These are phyloP conservation scores for Plectrocnemia conspersa DNA, from an alignment of 1,140 invertebrate genomes.

Conservation along the genomic window DNA sequence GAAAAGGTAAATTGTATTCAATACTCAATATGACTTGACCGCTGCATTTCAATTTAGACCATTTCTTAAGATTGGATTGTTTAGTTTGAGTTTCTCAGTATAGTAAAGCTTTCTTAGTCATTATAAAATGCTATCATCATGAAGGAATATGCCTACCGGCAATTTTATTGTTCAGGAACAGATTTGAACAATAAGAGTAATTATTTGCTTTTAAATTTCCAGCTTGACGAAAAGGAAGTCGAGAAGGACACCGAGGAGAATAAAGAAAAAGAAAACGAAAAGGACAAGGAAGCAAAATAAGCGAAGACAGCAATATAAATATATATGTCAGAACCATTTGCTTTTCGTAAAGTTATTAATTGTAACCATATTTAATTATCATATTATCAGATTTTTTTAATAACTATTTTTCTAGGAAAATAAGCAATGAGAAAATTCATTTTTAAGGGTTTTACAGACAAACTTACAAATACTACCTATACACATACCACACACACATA, in stretches of 20 bases:
- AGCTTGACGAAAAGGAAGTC: conserved; percentile 58
- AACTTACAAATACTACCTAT: too few species aligned
- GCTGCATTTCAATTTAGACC: too few species aligned
- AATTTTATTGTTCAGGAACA: neutral
- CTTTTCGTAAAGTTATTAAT: conserved; percentile 24
- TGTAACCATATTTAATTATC: conserved; percentile 19
- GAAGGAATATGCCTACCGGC: too few species aligned
- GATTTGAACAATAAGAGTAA: neutral
- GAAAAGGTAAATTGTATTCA: conserved; percentile 58
- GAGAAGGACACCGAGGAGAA: conserved; percentile 69
- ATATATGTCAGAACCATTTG: conserved; percentile 14
- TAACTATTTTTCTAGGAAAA: conserved; percentile 6
- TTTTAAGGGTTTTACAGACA: too few species aligned
- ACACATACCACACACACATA: too few species aligned
- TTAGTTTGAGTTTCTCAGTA: too few species aligned
- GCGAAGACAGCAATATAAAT: too few species aligned
- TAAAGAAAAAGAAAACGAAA: conserved; percentile 62
- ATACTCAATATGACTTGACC: too few species aligned
- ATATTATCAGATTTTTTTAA: conserved; percentile 19
- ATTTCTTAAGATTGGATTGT: too few species aligned
- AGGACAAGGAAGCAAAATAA: conserved; percentile 42
- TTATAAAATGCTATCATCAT: too few species aligned
- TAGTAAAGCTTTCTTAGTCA: too few species aligned
- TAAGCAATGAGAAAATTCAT: conserved; percentile 14
- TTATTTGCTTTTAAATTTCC: conserved; percentile 29